Evolutionary conservation across 2,797 vertebrate genomes (phyloP).

Genomic region (Lophotriccus pileatus): DNA sequence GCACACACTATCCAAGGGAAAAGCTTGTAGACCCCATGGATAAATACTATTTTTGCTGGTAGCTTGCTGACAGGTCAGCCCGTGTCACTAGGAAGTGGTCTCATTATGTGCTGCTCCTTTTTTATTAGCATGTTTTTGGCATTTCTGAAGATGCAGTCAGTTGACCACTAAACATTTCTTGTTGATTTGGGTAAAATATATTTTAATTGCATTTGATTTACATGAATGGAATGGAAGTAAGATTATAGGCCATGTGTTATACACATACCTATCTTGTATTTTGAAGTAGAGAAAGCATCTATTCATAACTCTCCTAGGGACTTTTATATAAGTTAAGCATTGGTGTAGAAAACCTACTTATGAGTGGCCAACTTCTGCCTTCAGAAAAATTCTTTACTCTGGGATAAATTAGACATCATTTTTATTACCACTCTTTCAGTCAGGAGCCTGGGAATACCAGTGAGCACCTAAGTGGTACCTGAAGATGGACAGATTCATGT

Average conservation of each 20-base stretch:
- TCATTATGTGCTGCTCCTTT: not conserved
- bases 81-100: not conserved
- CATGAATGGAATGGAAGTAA: accelerated
- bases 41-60: not conserved
- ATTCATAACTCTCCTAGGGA: not conserved
- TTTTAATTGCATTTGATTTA: not conserved
- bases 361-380: not conserved
- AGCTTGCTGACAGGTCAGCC: not conserved
- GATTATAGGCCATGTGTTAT: not conserved
- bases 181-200: not conserved
- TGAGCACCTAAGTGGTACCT: not conserved
- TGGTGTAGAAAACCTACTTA: not conserved
- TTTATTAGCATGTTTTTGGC: not conserved
- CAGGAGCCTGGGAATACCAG: not conserved
- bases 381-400: not conserved
- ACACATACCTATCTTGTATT: not conserved
- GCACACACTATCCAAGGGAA: not conserved
- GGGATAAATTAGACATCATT: not conserved
- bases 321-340: not conserved
- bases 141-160: not conserved
- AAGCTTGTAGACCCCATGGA: not conserved
- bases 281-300: not conserved
- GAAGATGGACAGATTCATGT: not conserved
- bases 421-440: not conserved
- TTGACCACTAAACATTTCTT: not conserved